These are phyloP conservation scores for Chrysoperla carnea DNA, from an alignment of 1,140 invertebrate species.

Conservation along the genomic window DNA sequence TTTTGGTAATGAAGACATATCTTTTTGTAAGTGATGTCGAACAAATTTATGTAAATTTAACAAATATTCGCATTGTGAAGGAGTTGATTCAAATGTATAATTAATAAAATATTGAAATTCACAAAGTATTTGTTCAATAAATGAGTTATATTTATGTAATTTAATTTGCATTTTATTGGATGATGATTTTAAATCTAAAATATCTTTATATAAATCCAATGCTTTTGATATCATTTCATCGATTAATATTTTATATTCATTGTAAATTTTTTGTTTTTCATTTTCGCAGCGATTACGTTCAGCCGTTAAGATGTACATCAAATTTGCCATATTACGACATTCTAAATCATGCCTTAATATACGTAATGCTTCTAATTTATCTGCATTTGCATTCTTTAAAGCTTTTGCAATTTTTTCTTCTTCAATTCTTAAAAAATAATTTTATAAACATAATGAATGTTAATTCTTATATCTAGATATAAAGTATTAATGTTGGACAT, in stretches of 20 bases:
- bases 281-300: conserved; percentile 19
- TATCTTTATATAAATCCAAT: conserved; percentile 4
- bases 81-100: conserved; percentile 20
- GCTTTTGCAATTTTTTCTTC: conserved; percentile 8
- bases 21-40: conserved; percentile 13
- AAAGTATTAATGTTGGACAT: too few relatives aligned
- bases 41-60: conserved; percentile 20
- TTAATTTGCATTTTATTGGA: conserved; percentile 11
- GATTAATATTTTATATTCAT: conserved; percentile 14
- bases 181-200: conserved; percentile 12
- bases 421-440: conserved; percentile 2
- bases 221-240: conserved; percentile 6
- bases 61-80: conserved; percentile 25
- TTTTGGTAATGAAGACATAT: not conserved
- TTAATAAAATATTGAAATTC: conserved; percentile 29
- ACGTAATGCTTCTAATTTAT: conserved; percentile 12
- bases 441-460: too few relatives aligned
- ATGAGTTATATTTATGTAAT: conserved; percentile 12
- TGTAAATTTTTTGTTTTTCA: conserved; percentile 15
- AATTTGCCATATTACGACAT: conserved; percentile 20
- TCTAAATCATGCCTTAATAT: conserved; percentile 19
- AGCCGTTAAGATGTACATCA: conserved; percentile 22
- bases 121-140: conserved; percentile 17
- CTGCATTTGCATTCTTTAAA: conserved; percentile 7
- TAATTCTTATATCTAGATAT: too few relatives aligned